Conservation (phyloP, 2,113 vertebrate species). For the Andinoacara biseriatus region DNA sequence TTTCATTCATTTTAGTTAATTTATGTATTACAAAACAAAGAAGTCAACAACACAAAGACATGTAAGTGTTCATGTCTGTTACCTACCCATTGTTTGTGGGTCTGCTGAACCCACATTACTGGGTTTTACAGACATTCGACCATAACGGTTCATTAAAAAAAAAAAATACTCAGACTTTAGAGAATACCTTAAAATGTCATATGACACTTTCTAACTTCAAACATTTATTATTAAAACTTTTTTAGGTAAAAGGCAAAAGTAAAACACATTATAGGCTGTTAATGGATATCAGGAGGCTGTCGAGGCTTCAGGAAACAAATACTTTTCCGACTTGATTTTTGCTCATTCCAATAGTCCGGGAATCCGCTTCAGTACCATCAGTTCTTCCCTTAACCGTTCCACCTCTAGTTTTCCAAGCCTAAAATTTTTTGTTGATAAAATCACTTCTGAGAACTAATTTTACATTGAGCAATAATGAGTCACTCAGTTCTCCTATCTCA, state of each 20-base stretch:
- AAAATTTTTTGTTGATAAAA: not conserved
- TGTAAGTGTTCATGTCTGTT: not conserved
- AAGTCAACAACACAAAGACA: not conserved
- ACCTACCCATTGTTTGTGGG: not conserved
- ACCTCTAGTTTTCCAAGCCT: not conserved
- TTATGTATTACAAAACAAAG: not conserved
- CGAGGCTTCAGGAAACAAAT: not conserved
- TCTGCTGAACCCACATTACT: not conserved
- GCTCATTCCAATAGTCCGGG: not conserved
- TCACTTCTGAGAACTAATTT: not conserved
- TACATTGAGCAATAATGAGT: constrained; percentile 2
- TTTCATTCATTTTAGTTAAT: constrained; percentile 8
- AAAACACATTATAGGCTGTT: no score
- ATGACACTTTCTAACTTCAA: no score
- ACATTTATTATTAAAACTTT: no score
- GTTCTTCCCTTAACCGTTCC: not conserved
- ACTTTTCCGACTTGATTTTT: not conserved
- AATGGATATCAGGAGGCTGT: not conserved
- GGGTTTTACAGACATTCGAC: not conserved
- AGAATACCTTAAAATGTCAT: no score
- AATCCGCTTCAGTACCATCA: not conserved
- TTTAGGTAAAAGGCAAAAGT: no score
- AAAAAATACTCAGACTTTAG: not conserved
- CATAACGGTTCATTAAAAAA: not conserved
- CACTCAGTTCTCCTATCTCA: not conserved